Percentiles rank a stretch among this genome's conserved stretches.
Conservation (phyloP, 2,888 invertebrate species). For the Ornithoptera priamus region DNA sequence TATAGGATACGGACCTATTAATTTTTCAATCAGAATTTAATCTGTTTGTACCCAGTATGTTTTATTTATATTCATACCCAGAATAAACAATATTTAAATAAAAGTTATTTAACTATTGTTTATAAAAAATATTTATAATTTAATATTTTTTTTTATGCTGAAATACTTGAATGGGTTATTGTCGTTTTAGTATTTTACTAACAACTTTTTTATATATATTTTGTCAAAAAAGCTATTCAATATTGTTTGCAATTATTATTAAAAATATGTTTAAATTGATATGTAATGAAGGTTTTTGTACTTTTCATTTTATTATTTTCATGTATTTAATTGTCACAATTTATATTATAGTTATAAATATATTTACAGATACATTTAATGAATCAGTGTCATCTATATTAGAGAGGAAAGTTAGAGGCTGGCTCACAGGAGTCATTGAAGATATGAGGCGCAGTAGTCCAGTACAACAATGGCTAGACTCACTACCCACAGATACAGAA, state of each 20-base stretch:
- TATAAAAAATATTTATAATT: no score
- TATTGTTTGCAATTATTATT: slow-evolving; percentile 1
- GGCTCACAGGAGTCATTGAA: slow-evolving; percentile 73
- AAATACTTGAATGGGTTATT: no score
- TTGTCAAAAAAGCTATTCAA: not conserved
- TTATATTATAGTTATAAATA: no score
- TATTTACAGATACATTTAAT: slow-evolving; percentile 67
- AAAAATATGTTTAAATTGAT: not conserved
- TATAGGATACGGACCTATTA: not conserved
- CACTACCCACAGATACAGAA: slow-evolving; percentile 74
- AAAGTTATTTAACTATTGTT: no score
- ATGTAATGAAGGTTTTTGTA: not conserved
- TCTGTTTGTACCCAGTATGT: not conserved
- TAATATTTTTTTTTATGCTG: no score
- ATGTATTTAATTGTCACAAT: no score
- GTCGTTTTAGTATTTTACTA: no score
- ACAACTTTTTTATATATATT: no score
- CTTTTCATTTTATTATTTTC: not conserved
- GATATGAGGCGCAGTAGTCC: slow-evolving; percentile 84
- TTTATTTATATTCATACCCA: no score
- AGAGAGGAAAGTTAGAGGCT: slow-evolving; percentile 71
- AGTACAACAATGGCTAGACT: slow-evolving; percentile 89
- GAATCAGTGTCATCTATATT: slow-evolving; percentile 70
- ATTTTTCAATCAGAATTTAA: not conserved
- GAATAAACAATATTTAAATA: no score